These are phyloP conservation scores for Popillia japonica DNA, from an alignment of 1,140 invertebrate species.

Conservation along the genomic window DNA sequence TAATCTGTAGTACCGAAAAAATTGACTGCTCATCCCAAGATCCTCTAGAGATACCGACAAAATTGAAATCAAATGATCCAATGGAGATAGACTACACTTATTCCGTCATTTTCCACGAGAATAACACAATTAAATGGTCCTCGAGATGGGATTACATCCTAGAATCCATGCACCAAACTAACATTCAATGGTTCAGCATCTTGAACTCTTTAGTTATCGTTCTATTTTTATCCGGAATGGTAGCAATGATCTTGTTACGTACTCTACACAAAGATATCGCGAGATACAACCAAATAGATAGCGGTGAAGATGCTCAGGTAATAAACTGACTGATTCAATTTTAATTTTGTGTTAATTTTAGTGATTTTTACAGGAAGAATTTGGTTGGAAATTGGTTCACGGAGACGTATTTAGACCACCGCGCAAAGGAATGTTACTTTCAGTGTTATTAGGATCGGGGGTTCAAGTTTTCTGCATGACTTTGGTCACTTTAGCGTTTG, in stretches of 20 bases:
- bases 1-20: neutral
- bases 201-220: slow-evolving; percentile 91
- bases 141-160: slow-evolving; percentile 99
- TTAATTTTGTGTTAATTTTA: too few species aligned
- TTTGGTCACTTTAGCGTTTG: slow-evolving; percentile 87
- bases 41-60: slow-evolving; percentile 57
- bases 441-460: slow-evolving; percentile 94
- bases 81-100: slow-evolving; percentile 88
- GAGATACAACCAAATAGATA: slow-evolving; percentile 96
- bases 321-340: too few species aligned
- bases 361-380: slow-evolving; percentile 86
- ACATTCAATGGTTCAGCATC: slow-evolving; percentile 99
- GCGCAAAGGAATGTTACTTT: slow-evolving; percentile 94
- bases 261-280: slow-evolving; percentile 99
- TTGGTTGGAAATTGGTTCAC: slow-evolving; percentile 98
- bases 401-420: slow-evolving; percentile 96
- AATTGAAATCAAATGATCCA: slow-evolving; percentile 65
- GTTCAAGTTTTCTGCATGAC: slow-evolving; percentile 88
- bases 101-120: slow-evolving; percentile 80
- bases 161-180: slow-evolving; percentile 97
- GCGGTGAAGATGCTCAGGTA: slow-evolving; percentile 91
- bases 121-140: slow-evolving; percentile 95
- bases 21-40: slow-evolving; percentile 43
- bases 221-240: slow-evolving; percentile 95
- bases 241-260: slow-evolving; percentile 97